phyloP scores from a whole-genome alignment of 2,113 vertebrate species.

The Scomber colias region DNA sequence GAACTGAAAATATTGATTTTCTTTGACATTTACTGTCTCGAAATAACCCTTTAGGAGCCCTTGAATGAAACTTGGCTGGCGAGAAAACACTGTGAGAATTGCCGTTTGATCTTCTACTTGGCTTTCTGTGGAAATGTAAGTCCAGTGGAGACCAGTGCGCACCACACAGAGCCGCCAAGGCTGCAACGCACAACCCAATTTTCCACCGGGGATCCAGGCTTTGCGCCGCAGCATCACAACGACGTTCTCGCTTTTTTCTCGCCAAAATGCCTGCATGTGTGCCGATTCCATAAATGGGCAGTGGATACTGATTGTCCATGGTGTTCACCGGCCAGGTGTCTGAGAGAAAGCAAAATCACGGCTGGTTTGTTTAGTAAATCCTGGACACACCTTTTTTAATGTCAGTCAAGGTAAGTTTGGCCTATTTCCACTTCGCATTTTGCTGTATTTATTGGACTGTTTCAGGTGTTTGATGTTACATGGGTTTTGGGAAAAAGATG shows the following conservation, averaged over 20 bases:
- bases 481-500: neutral
- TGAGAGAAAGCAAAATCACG: constrained; percentile 48
- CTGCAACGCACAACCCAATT: constrained; percentile 66
- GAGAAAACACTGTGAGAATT: neutral
- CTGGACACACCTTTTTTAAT: constrained; percentile 83
- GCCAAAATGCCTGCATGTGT: constrained; percentile 55
- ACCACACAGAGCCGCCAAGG: constrained; percentile 68
- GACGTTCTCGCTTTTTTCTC: constrained; percentile 41
- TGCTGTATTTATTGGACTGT: neutral
- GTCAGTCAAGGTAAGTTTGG: constrained; percentile 83
- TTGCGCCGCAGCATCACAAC: constrained; percentile 51
- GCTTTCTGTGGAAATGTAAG: constrained; percentile 69
- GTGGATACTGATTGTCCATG: constrained; percentile 71
- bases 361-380: constrained; percentile 61
- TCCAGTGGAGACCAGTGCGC: constrained; percentile 61
- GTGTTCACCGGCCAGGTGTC: constrained; percentile 62
- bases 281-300: constrained; percentile 36
- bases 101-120: constrained; percentile 7
- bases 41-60: neutral
- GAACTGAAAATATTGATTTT: constrained; percentile 50
- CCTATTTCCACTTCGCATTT: constrained; percentile 34
- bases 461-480: neutral
- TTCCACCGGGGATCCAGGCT: constrained; percentile 45
- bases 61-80: constrained; percentile 41
- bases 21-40: neutral